A percentile compares a stretch with the other conserved stretches of the same genome.
phyloP scores from a whole-genome alignment of 2,888 invertebrate species.

The Andrena minutula region DNA sequence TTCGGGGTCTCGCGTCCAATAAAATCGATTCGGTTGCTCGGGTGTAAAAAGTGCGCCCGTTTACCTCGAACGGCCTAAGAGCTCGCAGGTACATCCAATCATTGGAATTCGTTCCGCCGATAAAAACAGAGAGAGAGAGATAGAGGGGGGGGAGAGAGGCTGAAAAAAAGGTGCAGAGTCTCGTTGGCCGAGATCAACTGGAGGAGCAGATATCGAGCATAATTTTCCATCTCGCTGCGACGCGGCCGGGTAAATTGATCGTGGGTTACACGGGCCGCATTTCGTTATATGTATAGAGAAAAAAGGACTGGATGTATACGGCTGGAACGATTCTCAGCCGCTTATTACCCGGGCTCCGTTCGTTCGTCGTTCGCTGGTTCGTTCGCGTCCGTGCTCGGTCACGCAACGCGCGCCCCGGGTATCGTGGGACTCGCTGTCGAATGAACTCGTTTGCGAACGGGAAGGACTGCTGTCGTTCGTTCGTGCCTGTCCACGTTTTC shows the following conservation, averaged over 20 bases:
- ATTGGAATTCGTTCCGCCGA: conserved; percentile 33
- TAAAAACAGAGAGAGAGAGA: background rate
- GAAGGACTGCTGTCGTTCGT: conserved; percentile 41
- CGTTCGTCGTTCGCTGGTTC: conserved; percentile 17
- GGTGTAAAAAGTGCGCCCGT: background rate
- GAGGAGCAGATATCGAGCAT: conserved; percentile 52
- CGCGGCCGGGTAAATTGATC: conserved; percentile 59
- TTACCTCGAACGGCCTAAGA: conserved; percentile 19
- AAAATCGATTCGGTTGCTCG: conserved; percentile 10
- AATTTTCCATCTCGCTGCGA: conserved; percentile 56
- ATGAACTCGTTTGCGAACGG: conserved; percentile 65
- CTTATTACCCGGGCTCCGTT: conserved; percentile 65
- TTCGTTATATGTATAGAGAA: conserved; percentile 42
- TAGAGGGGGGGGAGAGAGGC: background rate
- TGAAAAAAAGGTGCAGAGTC: conserved; percentile 6
- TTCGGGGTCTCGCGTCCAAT: conserved; percentile 5
- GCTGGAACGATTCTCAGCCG: conserved; percentile 69
- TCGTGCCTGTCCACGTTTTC: conserved; percentile 64
- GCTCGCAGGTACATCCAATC: conserved; percentile 22
- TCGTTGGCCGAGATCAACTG: conserved; percentile 15
- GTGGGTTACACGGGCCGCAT: conserved; percentile 55
- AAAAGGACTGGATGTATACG: conserved; percentile 52
- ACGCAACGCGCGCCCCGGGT: conserved; percentile 61
- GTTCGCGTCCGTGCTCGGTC: conserved; percentile 56
- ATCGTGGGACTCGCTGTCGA: conserved; percentile 69